Conservation (phyloP, 2,113 vertebrate genomes). For the Leucosticte australis region DNA sequence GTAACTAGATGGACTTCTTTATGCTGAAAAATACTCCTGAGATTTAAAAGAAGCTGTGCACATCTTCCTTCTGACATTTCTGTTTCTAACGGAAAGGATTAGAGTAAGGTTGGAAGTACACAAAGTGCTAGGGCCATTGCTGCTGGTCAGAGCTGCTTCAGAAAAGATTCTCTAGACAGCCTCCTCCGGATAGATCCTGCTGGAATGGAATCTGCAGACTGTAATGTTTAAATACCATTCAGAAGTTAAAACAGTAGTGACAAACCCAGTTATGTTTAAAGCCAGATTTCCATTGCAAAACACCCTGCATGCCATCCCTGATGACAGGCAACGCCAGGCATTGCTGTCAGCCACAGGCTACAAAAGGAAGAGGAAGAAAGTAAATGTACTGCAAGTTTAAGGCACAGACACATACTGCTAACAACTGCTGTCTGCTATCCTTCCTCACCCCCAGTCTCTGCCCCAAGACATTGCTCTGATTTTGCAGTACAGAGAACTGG, state of each 20-base stretch:
- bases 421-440: slow-evolving; percentile 24
- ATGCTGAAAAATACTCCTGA: slow-evolving; percentile 18
- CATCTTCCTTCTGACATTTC: slow-evolving; percentile 16
- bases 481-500: background rate
- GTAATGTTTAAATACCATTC: slow-evolving; percentile 48
- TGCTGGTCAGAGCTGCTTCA: slow-evolving; percentile 32
- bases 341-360: slow-evolving; percentile 53
- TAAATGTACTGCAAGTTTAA: slow-evolving; percentile 38
- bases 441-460: background rate
- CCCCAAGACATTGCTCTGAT: slow-evolving; percentile 28
- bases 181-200: slow-evolving; percentile 8
- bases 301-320: slow-evolving; percentile 45
- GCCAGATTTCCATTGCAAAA: slow-evolving; percentile 71
- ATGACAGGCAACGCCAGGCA: slow-evolving; percentile 54
- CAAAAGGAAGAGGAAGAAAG: slow-evolving; percentile 60
- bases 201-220: background rate
- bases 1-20: background rate
- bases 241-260: slow-evolving; percentile 57
- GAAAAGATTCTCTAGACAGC: slow-evolving; percentile 25
- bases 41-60: slow-evolving; percentile 22
- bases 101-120: background rate
- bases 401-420: slow-evolving; percentile 20
- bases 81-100: slow-evolving; percentile 18
- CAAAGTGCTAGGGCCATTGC: background rate
- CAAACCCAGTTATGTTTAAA: slow-evolving; percentile 63